Conservation (phyloP, 2,888 invertebrate species). For the Cheilosia urbana region DNA sequence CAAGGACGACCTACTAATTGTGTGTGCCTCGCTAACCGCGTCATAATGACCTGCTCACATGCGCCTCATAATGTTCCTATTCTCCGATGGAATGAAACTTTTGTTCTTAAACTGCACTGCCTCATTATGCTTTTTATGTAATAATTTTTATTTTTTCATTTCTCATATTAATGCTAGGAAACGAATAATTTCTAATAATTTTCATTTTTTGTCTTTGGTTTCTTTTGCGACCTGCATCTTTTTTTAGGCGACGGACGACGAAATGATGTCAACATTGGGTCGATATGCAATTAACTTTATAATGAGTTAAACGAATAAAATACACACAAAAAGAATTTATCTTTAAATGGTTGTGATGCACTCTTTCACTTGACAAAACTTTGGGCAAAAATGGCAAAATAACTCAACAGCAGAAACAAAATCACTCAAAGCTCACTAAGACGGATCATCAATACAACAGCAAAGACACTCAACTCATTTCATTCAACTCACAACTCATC, state of each 20-base stretch:
- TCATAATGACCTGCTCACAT: constrained; percentile 50
- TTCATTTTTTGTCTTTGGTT: constrained; percentile 48
- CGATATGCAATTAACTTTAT: constrained; percentile 8
- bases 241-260: constrained; percentile 57
- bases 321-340: constrained; percentile 3
- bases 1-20: constrained; percentile 67
- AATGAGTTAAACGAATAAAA: constrained; percentile 43
- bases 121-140: constrained; percentile 52
- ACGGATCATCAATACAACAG: constrained; percentile 5
- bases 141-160: constrained; percentile 25
- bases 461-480: constrained; percentile 32
- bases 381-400: constrained; percentile 36
- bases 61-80: constrained; percentile 9
- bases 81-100: background rate
- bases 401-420: constrained; percentile 49
- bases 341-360: constrained; percentile 68
- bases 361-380: constrained; percentile 42
- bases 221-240: constrained; percentile 58
- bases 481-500: constrained; percentile 16
- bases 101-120: constrained; percentile 7
- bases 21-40: constrained; percentile 33
- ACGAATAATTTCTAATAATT: constrained; percentile 41
- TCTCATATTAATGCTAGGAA: constrained; percentile 38
- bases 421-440: constrained; percentile 50
- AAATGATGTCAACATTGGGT: constrained; percentile 49